These are phyloP conservation scores for Oxyruncus cristatus DNA, from an alignment of 2,113 vertebrate species.

Conservation along the genomic window DNA sequence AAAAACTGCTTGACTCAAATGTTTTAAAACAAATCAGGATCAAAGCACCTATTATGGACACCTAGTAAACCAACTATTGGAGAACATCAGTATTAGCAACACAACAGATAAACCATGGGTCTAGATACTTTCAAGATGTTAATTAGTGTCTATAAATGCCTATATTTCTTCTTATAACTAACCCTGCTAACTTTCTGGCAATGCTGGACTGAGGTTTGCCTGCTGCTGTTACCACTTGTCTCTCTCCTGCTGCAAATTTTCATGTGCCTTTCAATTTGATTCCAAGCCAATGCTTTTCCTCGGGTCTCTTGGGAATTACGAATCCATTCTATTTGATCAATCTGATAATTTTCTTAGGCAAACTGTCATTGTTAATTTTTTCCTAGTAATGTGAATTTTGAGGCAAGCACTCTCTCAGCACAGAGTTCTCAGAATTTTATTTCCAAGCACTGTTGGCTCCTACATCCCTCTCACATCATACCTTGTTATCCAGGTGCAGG, in stretches of 20 bases:
- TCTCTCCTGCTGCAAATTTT: neutral
- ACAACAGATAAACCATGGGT: neutral
- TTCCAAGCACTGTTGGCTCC: neutral
- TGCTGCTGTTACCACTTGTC: neutral
- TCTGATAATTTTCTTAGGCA: fast-evolving
- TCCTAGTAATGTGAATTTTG: neutral
- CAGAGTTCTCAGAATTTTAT: neutral
- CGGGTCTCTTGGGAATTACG: neutral
- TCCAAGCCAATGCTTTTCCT: neutral
- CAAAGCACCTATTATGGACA: neutral
- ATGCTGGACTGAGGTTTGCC: neutral
- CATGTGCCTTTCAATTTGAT: neutral
- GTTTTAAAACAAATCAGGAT: neutral
- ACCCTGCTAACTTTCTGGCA: neutral
- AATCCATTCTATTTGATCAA: neutral
- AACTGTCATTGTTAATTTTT: neutral
- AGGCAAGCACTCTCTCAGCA: neutral
- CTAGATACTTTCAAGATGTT: neutral
- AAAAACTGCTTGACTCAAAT: neutral
- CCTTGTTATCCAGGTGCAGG: neutral
- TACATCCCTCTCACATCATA: neutral
- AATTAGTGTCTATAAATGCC: neutral
- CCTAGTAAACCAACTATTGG: neutral
- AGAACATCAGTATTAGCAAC: neutral
- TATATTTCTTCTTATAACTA: neutral